Conservation (phyloP, 2,113 vertebrate genomes). For the Prolemur simus region DNA sequence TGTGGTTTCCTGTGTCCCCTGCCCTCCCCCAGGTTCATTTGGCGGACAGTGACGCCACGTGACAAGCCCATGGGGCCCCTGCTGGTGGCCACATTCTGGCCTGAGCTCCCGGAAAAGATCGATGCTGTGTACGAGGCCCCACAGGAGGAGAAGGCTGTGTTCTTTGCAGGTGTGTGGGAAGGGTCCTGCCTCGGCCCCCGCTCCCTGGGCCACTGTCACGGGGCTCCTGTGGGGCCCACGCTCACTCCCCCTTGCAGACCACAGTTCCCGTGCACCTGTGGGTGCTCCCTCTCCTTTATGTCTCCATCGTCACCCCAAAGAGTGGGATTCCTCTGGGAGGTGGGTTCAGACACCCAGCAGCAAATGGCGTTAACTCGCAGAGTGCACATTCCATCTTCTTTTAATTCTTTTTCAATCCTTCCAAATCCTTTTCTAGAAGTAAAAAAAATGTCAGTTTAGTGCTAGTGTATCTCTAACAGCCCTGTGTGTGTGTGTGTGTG, state of each 20-base stretch:
- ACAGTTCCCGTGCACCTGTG: background rate
- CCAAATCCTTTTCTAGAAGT: background rate
- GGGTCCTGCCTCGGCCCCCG: background rate
- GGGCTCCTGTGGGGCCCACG: background rate
- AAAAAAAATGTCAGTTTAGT: background rate
- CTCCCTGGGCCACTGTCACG: background rate
- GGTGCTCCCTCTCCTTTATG: background rate
- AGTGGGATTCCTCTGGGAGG: background rate
- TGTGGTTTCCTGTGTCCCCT: conserved; percentile 81
- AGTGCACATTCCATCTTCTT: background rate
- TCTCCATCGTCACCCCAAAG: background rate
- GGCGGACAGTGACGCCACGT: conserved; percentile 91
- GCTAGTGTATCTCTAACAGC: background rate
- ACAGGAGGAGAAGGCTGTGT: conserved; percentile 94
- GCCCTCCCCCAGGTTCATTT: conserved; percentile 91
- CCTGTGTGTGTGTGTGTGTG: too few species aligned
- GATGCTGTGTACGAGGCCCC: conserved; percentile 97
- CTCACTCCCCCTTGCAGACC: background rate
- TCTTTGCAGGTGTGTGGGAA: conserved; percentile 92
- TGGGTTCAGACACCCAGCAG: background rate
- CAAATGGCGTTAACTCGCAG: background rate
- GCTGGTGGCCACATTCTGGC: conserved; percentile 96
- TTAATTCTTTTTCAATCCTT: background rate
- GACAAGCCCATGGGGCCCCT: conserved; percentile 93
- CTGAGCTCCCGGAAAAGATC: conserved; percentile 94